Base-by-base conservation (phyloP, 2,113 vertebrate species). In the Pomatorhinus ruficollis region DNA sequence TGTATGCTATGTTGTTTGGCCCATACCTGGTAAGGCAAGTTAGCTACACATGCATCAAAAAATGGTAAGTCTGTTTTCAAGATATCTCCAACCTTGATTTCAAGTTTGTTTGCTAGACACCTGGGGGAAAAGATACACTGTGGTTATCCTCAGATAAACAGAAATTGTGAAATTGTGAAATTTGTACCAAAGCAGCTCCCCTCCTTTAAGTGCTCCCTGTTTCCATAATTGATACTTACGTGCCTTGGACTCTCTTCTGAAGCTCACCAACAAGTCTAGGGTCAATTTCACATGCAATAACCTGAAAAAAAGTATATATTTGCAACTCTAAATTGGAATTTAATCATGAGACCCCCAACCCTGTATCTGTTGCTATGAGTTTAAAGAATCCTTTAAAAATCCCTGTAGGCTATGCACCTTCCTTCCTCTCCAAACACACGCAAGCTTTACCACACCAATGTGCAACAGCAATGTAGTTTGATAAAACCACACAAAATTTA, bases 241-340 rank as follows among this genome's bases (percentile, higher is more conserved):
- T 99, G 98, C 99, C 99, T 97, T 99, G 99, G 31, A 99, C 99
- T 98, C 99, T 98, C 94, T 99, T 99, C 97, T 99, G 99, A 96
- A 99, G 99, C 92, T 99, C 99, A 74, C 99, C 99, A 86, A 99
- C 99, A 89, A 99, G 98, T 77, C 99, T 98, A 87, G 98, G 96
- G 83, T 99, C 99, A 98, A 99, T 97, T 98, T 99, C 99, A 97
- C 99, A 99, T 37, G 99, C 99, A 94, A 99, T 98, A 52, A 99
- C 99, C 99, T 99, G 83, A 66, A 95, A 89, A 89, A 88, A 95
- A 21, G 18, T 11, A 80, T 1, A 0, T 23, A 37, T 27, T 44
- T 87, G 37, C 47, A 59, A 31, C 4, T 60, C 19, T 5, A 45
- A 70, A 52, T 2, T 10, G 6, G 7, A 42, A 83, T 23, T 61